phyloP scores from a whole-genome alignment of 2,888 invertebrate genomes.

The Lepas anatifera region DNA sequence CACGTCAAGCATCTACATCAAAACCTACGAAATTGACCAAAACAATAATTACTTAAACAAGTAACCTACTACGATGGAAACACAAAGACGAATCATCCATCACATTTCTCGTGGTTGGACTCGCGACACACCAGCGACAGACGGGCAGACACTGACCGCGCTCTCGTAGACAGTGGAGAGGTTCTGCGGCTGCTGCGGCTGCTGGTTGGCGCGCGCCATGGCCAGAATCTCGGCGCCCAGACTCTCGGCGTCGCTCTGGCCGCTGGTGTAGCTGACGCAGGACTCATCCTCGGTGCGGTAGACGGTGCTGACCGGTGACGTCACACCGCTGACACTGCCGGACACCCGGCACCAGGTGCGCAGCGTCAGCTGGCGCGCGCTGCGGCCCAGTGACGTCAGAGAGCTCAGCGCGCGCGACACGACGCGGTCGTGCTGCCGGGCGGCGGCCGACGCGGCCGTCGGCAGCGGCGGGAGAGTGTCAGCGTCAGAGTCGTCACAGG shows the following conservation, averaged over 20 bases:
- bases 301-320: not conserved
- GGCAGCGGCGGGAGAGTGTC: too few relatives aligned
- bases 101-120: not conserved
- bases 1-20: too few relatives aligned
- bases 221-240: conserved; percentile 6
- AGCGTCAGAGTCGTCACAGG: too few relatives aligned
- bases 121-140: not conserved
- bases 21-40: too few relatives aligned
- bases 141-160: too few relatives aligned
- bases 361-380: not conserved
- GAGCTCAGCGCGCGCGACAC: not conserved
- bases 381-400: too few relatives aligned
- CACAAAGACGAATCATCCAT: too few relatives aligned
- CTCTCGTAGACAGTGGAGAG: conserved; percentile 2
- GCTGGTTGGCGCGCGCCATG: not conserved
- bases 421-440: not conserved
- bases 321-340: not conserved
- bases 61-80: too few relatives aligned
- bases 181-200: not conserved
- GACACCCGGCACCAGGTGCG: not conserved
- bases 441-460: not conserved
- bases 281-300: not conserved
- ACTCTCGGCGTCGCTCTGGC: conserved; percentile 7
- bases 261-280: not conserved
- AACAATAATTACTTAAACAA: too few relatives aligned